These are phyloP conservation scores for Otolemur crassicaudatus DNA, from an alignment of 2,797 vertebrate species.

Conservation along the genomic window DNA sequence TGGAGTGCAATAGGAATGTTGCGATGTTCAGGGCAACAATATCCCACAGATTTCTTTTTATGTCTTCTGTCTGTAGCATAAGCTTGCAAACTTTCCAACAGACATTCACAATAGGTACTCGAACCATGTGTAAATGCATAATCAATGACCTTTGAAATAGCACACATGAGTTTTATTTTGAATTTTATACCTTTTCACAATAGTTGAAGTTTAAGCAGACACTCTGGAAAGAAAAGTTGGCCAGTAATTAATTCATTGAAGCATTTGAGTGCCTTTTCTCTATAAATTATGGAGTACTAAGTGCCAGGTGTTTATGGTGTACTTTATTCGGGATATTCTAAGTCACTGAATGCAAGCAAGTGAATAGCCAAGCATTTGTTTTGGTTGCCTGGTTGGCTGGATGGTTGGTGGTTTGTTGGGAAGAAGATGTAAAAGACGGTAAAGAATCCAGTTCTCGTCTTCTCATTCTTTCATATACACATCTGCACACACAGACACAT, in stretches of 20 bases:
- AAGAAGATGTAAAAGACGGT: neutral
- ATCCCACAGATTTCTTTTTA: neutral
- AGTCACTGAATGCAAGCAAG: neutral
- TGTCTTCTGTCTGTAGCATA: neutral
- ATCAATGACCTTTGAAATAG: neutral
- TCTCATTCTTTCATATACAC: neutral
- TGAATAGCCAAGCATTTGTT: neutral
- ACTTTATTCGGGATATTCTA: neutral
- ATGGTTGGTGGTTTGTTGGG: neutral
- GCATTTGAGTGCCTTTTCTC: neutral
- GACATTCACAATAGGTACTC: neutral
- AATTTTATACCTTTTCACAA: neutral
- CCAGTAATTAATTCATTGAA: neutral
- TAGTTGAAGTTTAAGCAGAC: neutral
- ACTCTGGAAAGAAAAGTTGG: neutral
- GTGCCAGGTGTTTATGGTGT: neutral
- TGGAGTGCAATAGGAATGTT: neutral
- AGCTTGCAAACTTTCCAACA: neutral
- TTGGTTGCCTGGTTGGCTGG: neutral
- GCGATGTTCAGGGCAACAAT: neutral
- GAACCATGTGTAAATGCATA: rapidly evolving
- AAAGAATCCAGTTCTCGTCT: neutral
- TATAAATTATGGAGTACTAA: neutral
- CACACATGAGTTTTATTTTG: neutral
- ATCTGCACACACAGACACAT: neutral